These are phyloP conservation scores for Lepus timidus DNA, from an alignment of 2,113 vertebrate species.

Conservation along the genomic window DNA sequence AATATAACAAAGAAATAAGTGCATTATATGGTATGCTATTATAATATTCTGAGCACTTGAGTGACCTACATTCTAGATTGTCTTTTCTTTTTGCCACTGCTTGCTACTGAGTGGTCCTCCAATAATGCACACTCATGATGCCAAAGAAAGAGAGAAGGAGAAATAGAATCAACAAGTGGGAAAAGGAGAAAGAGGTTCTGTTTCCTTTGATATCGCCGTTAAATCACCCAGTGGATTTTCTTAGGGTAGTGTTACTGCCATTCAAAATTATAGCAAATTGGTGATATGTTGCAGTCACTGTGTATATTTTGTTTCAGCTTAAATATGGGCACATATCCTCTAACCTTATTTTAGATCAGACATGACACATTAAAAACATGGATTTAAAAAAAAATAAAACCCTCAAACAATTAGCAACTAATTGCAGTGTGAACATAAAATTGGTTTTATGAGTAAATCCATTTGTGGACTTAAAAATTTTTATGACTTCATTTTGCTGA, in stretches of 20 bases:
- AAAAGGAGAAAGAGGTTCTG: constrained; percentile 10
- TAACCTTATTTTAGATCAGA: constrained; percentile 66
- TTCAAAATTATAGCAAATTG: constrained; percentile 81
- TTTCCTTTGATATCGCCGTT: constrained; percentile 73
- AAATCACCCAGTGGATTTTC: constrained; percentile 77
- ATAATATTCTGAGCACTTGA: not conserved
- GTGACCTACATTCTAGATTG: not conserved
- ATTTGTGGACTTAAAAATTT: constrained; percentile 49
- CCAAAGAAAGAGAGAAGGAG: constrained; percentile 34
- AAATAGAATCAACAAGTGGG: constrained; percentile 12
- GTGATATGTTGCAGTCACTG: constrained; percentile 68
- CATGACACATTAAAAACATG: constrained; percentile 68
- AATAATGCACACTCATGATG: constrained; percentile 3
- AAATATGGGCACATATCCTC: constrained; percentile 65
- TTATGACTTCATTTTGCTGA: constrained; percentile 45
- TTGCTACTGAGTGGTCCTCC: not conserved
- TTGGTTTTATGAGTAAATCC: constrained; percentile 60
- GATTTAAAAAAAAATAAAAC: not conserved
- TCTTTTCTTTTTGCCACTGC: not conserved
- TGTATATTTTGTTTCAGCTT: constrained; percentile 73
- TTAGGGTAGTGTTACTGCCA: constrained; percentile 78
- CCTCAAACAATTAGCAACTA: constrained; percentile 54
- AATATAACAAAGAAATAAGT: constrained; percentile 20
- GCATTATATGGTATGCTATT: not conserved
- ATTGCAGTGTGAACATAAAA: constrained; percentile 62